A percentile compares a stretch with the other conserved stretches of the same genome.
Conservation (phyloP, 2,113 vertebrate genomes). For the Mesocricetus auratus region DNA sequence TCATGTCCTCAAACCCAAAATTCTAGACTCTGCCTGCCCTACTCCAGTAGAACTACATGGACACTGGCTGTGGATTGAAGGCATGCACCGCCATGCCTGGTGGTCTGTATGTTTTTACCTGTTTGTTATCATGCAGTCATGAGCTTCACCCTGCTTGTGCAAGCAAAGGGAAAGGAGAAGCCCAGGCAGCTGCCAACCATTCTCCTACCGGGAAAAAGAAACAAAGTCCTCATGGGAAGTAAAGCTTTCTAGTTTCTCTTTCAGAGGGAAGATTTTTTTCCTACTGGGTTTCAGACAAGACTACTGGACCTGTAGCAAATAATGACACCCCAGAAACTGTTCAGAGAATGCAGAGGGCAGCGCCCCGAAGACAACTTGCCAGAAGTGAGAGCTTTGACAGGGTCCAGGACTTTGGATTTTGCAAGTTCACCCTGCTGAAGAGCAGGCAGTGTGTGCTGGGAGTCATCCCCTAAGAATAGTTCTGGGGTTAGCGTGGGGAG, state of each 20-base stretch:
- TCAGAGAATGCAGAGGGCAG: background rate
- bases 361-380: background rate
- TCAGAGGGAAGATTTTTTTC: constrained; percentile 35
- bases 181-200: background rate
- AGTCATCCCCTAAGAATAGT: background rate
- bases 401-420: background rate
- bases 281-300: background rate
- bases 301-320: background rate
- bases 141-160: background rate
- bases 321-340: background rate
- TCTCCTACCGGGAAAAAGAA: background rate
- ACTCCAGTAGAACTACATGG: background rate
- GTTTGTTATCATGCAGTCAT: background rate
- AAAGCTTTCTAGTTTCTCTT: constrained; percentile 43
- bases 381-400: background rate
- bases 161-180: background rate
- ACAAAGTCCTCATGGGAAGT: background rate
- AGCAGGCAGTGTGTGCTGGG: background rate
- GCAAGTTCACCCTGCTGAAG: background rate
- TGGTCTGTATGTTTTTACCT: background rate
- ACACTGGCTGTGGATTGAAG: background rate
- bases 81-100: background rate
- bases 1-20: background rate
- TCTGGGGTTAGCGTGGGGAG: background rate
- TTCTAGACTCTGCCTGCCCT: background rate